Base-by-base conservation (phyloP, 2,888 invertebrate genomes). In the Andrena praecox region DNA sequence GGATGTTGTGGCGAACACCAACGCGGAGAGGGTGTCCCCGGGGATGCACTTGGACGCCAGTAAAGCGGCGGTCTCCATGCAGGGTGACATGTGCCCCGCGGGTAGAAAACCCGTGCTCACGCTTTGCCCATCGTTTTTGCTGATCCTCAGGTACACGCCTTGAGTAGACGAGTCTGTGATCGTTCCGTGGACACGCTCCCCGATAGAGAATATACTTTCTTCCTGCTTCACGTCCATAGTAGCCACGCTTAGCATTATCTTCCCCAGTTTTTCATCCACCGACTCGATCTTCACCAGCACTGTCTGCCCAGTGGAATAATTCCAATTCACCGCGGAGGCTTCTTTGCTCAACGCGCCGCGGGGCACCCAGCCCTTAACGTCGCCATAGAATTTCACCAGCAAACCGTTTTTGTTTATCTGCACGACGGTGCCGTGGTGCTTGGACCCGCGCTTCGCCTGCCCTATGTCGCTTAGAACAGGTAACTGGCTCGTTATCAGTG, bases 261-360 rank as follows among this genome's bases (percentile, higher is more conserved):
- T 90, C 12, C 73, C 71, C 2, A 76, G 67, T 0, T 80, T 60
- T 6, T 74, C 29, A 3, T 91, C 68, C 0, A 93, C 74, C 0
- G 74, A 70, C 35, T 90, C 82, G 33, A 93, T 87, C 29, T 80
- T 82, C 2, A 84, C 86, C 7, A 70, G 50, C 3, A 92, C 95
- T 77, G 96, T 95, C 93, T 96, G 96, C 64, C 96, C 96, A 4
- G 95, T 79, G 71, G 95, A 95, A 93, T 95, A 96, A 77, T 95
- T 95, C 73, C 94, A 94, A 0, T 89, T 93, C 81, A 93, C 91
- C 10, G 92, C 86, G 6, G 93, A 68, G 0, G 91, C 90, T 50
- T 94, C 92, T 31, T 89, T 88, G 20, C 94, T 91, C 24, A 95
- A 91, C 79, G 93, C 91, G 2, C 86, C 85, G 0, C 92, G 90